A percentile compares a stretch with the other conserved stretches of the same genome.
Evolutionary conservation across 1,140 invertebrate genomes (phyloP).

Genomic region (Portunus trituberculatus): DNA sequence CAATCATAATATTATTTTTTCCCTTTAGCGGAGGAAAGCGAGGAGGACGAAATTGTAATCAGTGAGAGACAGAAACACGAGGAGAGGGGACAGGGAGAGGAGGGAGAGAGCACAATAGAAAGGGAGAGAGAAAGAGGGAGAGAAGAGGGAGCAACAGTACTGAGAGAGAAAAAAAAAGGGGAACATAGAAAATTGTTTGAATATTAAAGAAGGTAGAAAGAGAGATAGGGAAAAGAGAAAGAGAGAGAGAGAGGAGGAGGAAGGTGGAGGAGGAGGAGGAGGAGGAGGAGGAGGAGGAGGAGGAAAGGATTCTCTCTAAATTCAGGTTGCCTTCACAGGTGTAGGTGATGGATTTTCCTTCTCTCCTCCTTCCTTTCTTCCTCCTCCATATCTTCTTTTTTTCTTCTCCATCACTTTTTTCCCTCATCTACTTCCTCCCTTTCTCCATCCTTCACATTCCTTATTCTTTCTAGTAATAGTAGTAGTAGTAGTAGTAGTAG

Average conservation of each 20-base stretch:
- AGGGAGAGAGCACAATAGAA: background rate
- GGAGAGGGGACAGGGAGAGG: background rate
- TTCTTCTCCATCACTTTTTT: background rate
- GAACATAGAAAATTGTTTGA: too few species aligned
- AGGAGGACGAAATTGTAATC: background rate
- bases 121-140: background rate
- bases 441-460: background rate
- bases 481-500: background rate
- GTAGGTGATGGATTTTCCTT: background rate
- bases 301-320: too few species aligned
- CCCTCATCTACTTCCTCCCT: background rate
- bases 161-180: too few species aligned
- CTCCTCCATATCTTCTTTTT: background rate
- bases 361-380: background rate
- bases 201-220: too few species aligned
- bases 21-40: background rate
- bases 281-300: too few species aligned
- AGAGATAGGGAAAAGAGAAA: too few species aligned
- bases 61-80: background rate
- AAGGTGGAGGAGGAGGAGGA: too few species aligned
- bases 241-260: too few species aligned
- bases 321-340: too few species aligned
- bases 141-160: background rate
- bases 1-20: conserved; percentile 16
- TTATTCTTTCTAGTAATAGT: background rate